Evolutionary conservation across 1,140 invertebrate species (phyloP).

Genomic region (Cherax quadricarinatus): DNA sequence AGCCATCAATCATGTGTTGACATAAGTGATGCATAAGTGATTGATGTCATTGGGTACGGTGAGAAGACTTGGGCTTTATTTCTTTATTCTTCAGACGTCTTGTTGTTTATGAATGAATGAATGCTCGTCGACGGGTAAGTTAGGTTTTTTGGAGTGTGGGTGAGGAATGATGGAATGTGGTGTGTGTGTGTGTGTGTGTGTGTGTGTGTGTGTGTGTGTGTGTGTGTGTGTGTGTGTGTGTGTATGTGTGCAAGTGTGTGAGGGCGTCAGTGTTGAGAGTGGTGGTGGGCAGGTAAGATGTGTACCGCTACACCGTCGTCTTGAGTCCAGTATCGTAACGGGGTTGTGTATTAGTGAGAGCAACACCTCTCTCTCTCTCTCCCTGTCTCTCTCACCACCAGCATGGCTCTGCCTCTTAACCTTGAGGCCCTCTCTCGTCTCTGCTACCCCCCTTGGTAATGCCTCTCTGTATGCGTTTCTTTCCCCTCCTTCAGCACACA

Average conservation of each 20-base stretch:
- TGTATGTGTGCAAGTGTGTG: neutral
- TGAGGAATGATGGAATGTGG: neutral
- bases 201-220: constrained; percentile 3
- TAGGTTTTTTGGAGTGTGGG: neutral
- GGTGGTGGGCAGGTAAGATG: neutral
- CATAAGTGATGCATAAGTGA: too few species aligned
- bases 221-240: constrained; percentile 3
- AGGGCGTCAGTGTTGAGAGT: neutral
- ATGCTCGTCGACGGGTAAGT: neutral
- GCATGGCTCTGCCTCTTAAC: neutral
- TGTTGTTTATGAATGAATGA: too few species aligned
- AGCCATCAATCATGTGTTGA: too few species aligned
- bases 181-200: neutral
- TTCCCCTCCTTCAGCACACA: neutral
- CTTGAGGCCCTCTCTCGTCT: neutral
- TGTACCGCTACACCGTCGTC: neutral
- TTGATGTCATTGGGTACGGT: too few species aligned
- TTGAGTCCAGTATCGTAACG: neutral
- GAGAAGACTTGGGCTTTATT: too few species aligned
- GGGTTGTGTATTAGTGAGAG: neutral
- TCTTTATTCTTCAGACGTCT: too few species aligned
- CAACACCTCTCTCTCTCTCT: neutral
- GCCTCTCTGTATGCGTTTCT: neutral
- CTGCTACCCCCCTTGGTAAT: neutral
- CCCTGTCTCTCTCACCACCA: neutral